Conservation (phyloP, 1,140 invertebrate genomes). For the Tetramorium simillimum region DNA sequence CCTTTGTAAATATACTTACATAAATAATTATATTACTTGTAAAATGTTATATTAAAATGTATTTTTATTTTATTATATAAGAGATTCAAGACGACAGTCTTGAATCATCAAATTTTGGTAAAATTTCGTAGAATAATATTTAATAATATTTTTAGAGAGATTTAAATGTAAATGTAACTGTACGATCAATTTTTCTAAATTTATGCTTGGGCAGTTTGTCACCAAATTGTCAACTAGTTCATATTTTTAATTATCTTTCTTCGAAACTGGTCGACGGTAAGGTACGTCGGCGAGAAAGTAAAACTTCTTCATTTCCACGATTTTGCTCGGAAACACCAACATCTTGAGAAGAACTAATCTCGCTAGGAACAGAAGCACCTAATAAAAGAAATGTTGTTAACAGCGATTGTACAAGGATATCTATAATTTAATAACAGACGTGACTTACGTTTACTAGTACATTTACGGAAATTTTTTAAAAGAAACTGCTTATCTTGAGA, state of each 20-base stretch:
- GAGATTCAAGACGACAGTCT: neutral
- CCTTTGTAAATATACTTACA: neutral
- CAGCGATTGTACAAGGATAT: neutral
- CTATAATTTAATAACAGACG: constrained; percentile 4
- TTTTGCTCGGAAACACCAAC: neutral
- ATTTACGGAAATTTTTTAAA: constrained; percentile 86
- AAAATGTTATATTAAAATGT: constrained; percentile 21
- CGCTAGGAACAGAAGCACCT: neutral
- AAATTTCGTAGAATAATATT: neutral
- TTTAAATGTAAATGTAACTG: neutral
- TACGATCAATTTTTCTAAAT: neutral
- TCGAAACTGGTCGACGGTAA: constrained; percentile 42
- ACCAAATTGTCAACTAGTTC: neutral
- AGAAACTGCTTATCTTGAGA: constrained; percentile 92
- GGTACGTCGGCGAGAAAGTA: constrained; percentile 4
- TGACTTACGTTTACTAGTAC: constrained; percentile 80
- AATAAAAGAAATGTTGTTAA: constrained; percentile 1
- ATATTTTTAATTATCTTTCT: neutral
- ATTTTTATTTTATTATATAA: neutral
- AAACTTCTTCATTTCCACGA: neutral
- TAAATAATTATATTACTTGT: constrained; percentile 19
- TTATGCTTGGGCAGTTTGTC: neutral
- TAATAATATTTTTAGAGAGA: neutral
- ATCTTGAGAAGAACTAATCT: neutral
- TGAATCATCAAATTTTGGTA: neutral